These are phyloP conservation scores for Cryptus armator DNA, from an alignment of 2,888 invertebrate species.

Conservation along the genomic window DNA sequence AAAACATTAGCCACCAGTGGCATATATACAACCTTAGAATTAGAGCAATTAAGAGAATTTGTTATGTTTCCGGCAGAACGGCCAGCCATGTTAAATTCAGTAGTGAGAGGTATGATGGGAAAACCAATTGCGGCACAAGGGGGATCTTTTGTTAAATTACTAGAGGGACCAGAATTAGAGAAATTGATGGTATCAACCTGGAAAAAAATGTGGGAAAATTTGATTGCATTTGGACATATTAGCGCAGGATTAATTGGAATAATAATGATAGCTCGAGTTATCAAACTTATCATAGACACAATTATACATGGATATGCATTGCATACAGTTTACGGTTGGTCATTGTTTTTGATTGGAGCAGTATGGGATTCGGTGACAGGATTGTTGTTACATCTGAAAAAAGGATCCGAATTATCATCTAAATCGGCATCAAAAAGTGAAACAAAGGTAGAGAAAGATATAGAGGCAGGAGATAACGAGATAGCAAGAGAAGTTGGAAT, in stretches of 20 bases:
- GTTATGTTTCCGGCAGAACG: slow-evolving; percentile 63
- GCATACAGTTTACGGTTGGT: slow-evolving; percentile 45
- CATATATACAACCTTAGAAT: too few relatives aligned
- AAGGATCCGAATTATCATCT: neutral
- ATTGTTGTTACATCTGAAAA: neutral
- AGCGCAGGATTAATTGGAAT: slow-evolving; percentile 51
- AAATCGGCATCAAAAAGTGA: too few relatives aligned
- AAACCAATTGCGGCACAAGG: neutral
- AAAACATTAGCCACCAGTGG: too few relatives aligned
- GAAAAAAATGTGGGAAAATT: slow-evolving; percentile 38
- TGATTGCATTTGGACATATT: slow-evolving; percentile 36
- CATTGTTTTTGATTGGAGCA: slow-evolving; percentile 34
- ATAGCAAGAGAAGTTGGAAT: too few relatives aligned
- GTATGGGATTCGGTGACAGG: neutral
- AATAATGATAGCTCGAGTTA: slow-evolving; percentile 14
- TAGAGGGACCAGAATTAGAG: slow-evolving; percentile 31
- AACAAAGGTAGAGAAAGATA: neutral
- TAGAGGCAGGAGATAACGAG: too few relatives aligned
- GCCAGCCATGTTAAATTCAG: slow-evolving; percentile 42
- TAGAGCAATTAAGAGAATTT: too few relatives aligned
- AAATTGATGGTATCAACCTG: slow-evolving; percentile 32
- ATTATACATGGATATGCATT: slow-evolving; percentile 42
- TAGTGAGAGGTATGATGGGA: slow-evolving; percentile 56
- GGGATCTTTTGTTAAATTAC: slow-evolving; percentile 24
- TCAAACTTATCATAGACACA: slow-evolving; percentile 37